A percentile compares a stretch with the other conserved stretches of the same genome.
These are phyloP conservation scores for Pelusios castaneus DNA, from an alignment of 2,113 vertebrate genomes.

Conservation along the genomic window DNA sequence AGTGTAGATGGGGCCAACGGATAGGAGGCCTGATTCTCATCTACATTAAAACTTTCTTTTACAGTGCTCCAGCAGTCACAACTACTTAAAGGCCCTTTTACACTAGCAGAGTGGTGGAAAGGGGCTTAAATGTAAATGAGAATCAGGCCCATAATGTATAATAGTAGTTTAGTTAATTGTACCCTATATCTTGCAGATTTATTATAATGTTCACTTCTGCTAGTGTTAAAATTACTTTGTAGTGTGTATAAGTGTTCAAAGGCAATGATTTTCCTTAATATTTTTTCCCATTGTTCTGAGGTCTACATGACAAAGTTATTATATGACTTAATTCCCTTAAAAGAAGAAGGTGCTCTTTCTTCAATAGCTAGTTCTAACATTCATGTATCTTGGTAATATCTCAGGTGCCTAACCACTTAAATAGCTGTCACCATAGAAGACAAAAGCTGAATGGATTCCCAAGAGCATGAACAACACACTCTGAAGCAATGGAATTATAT, in stretches of 20 bases:
- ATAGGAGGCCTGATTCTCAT: rapidly evolving
- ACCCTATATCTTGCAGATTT: neutral
- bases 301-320: neutral
- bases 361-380: neutral
- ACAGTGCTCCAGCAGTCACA: neutral
- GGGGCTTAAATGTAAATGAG: neutral
- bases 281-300: neutral
- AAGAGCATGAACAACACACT: neutral
- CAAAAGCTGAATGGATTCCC: neutral
- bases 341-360: neutral
- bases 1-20: neutral
- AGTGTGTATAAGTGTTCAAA: neutral
- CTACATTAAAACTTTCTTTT: neutral
- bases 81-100: rapidly evolving
- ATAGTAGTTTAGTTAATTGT: neutral
- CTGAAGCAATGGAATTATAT: rapidly evolving
- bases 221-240: neutral
- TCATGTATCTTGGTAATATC: neutral
- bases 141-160: neutral
- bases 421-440: neutral
- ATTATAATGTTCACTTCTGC: neutral
- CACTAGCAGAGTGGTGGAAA: rapidly evolving
- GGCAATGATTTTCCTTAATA: neutral
- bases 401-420: rapidly evolving
- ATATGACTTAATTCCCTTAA: neutral